phyloP scores from a whole-genome alignment of 1,140 invertebrate species.

The Orussus abietinus region DNA sequence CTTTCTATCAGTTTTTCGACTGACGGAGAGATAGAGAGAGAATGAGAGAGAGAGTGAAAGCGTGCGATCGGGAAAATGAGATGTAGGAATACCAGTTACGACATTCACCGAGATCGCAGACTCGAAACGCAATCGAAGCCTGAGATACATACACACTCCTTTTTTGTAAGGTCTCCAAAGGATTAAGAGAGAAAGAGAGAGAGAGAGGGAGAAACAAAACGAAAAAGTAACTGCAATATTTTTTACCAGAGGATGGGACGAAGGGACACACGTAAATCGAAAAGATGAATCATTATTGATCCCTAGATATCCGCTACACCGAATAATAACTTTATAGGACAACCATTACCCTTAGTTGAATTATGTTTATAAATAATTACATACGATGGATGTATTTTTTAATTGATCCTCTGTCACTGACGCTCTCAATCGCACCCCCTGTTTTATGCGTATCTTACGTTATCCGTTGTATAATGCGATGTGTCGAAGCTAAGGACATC shows the following conservation, averaged over 20 bases:
- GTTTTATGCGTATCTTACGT: too few relatives aligned
- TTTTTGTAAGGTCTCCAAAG: slow-evolving; percentile 38
- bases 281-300: slow-evolving; percentile 34
- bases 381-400: slow-evolving; percentile 36
- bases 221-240: slow-evolving; percentile 45
- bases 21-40: too few relatives aligned
- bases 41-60: too few relatives aligned
- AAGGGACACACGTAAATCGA: slow-evolving; percentile 42
- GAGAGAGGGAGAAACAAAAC: too few relatives aligned
- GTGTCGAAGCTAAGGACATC: too few relatives aligned
- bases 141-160: slow-evolving; percentile 33
- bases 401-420: slow-evolving; percentile 31
- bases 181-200: too few relatives aligned
- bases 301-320: slow-evolving; percentile 34
- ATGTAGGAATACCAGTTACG: too few relatives aligned
- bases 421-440: too few relatives aligned
- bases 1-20: too few relatives aligned
- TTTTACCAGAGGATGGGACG: slow-evolving; percentile 52
- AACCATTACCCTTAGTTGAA: slow-evolving; percentile 38
- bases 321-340: too few relatives aligned
- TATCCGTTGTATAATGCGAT: too few relatives aligned
- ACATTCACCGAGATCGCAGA: slow-evolving; percentile 38
- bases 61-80: too few relatives aligned
- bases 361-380: slow-evolving; percentile 30
- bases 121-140: slow-evolving; percentile 29